phyloP scores from a whole-genome alignment of 2,797 vertebrate genomes.

The Schizopygopsis malacanthus region DNA sequence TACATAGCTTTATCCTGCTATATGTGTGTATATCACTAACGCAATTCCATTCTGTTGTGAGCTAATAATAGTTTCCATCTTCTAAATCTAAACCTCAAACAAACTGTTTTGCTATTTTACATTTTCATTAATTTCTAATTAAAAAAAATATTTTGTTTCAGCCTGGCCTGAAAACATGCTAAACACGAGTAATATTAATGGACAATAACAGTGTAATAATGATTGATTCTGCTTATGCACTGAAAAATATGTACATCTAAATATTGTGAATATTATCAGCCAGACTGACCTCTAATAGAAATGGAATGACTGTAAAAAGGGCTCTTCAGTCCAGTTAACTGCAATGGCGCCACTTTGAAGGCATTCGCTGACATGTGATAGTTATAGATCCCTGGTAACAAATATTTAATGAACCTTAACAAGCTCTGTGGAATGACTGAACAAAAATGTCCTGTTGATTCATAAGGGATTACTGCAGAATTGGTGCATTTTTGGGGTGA shows the following conservation, averaged over 20 bases:
- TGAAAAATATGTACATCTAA: background rate
- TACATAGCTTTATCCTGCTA: background rate
- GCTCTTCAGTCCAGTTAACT: constrained; percentile 67
- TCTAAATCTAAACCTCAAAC: background rate
- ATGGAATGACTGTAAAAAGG: constrained; percentile 26
- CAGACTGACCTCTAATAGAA: constrained; percentile 24
- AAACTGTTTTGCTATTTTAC: constrained; percentile 1
- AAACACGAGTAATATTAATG: background rate
- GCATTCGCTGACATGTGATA: constrained; percentile 81
- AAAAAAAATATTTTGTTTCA: background rate
- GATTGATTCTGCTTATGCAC: background rate
- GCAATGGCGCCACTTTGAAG: constrained; percentile 78
- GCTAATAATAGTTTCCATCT: background rate
- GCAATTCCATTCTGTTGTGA: background rate
- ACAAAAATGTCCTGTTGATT: constrained; percentile 41
- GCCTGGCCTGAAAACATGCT: background rate
- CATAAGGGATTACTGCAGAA: constrained; percentile 13
- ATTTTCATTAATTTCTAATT: background rate
- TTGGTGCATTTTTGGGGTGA: background rate
- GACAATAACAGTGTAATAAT: background rate
- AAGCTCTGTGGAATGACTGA: constrained; percentile 67
- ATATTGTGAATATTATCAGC: constrained; percentile 14
- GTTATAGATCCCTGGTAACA: constrained; percentile 83
- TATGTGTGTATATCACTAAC: background rate
- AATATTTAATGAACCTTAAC: constrained; percentile 86